These are phyloP conservation scores for Eurytemora carolleeae DNA, from an alignment of 1,140 invertebrate genomes.

Conservation along the genomic window DNA sequence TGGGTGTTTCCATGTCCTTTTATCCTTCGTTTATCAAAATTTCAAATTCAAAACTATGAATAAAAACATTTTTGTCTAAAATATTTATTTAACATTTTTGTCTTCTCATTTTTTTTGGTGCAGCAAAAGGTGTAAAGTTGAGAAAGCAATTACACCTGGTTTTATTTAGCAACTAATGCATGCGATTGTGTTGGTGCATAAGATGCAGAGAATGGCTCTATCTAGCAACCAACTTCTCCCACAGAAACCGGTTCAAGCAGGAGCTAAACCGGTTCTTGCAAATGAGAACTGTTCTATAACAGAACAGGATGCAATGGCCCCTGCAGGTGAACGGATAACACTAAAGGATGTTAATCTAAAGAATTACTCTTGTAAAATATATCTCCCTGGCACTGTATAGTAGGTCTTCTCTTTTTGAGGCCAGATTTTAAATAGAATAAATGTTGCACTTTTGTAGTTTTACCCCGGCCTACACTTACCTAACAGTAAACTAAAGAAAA, in stretches of 20 bases:
- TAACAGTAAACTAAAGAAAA: neutral
- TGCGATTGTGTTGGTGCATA: conserved; percentile 33
- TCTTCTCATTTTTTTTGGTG: neutral
- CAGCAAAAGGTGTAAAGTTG: neutral
- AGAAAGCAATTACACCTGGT: conserved; percentile 4
- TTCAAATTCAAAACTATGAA: no score
- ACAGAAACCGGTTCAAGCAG: neutral
- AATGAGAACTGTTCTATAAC: neutral
- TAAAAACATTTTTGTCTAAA: no score
- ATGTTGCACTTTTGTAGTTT: no score
- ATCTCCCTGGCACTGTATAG: no score
- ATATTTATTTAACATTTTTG: no score
- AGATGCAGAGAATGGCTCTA: conserved; percentile 33
- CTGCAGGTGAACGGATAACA: neutral
- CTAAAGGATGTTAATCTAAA: neutral
- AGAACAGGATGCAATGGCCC: neutral
- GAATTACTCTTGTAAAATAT: neutral
- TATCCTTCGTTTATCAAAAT: no score
- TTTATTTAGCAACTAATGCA: conserved; percentile 34
- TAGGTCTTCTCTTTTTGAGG: no score
- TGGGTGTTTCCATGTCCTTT: no score
- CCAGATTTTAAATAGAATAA: neutral
- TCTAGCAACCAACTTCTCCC: no score
- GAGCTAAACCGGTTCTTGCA: neutral
- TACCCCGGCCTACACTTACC: no score